These are phyloP conservation scores for Argyra leucocephala DNA, from an alignment of 2,888 invertebrate species.

Conservation along the genomic window DNA sequence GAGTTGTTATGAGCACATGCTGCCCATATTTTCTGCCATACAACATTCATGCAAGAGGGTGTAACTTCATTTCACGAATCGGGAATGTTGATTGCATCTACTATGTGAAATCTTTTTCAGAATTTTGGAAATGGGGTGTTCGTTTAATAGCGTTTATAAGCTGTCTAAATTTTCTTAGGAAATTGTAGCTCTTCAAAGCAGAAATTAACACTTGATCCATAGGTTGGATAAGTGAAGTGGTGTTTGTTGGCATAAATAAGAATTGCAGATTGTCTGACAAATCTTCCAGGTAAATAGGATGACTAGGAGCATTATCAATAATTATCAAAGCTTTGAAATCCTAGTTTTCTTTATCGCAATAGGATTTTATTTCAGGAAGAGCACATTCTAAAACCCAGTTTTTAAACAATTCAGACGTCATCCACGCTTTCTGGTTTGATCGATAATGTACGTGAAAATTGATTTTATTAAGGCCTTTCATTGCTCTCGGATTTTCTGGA, in stretches of 20 bases:
- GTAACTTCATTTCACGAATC: neutral
- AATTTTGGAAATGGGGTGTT: no score
- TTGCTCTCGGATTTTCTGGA: constrained; percentile 22
- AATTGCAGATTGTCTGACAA: constrained; percentile 21
- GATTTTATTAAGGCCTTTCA: constrained; percentile 23
- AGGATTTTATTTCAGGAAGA: constrained; percentile 22
- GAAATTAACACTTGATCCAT: constrained; percentile 26
- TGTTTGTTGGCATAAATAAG: constrained; percentile 27
- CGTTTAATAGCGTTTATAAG: neutral
- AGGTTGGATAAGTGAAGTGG: constrained; percentile 28
- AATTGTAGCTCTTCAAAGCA: neutral
- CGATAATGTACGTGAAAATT: no score
- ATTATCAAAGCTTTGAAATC: constrained; percentile 18
- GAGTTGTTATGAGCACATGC: no score
- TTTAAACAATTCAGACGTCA: no score
- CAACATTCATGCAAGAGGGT: no score
- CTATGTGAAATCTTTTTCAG: no score
- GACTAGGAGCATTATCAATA: constrained; percentile 21
- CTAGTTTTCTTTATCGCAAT: constrained; percentile 12
- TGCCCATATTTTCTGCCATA: neutral
- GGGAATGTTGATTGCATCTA: neutral
- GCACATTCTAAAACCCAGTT: constrained; percentile 26
- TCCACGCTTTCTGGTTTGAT: no score
- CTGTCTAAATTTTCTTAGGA: neutral
- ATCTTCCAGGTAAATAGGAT: neutral